Evolutionary conservation across 2,888 invertebrate genomes (phyloP), one percentile per base, ranked within the genome.

Genomic region (Lasioglossum figueresi): DNA sequence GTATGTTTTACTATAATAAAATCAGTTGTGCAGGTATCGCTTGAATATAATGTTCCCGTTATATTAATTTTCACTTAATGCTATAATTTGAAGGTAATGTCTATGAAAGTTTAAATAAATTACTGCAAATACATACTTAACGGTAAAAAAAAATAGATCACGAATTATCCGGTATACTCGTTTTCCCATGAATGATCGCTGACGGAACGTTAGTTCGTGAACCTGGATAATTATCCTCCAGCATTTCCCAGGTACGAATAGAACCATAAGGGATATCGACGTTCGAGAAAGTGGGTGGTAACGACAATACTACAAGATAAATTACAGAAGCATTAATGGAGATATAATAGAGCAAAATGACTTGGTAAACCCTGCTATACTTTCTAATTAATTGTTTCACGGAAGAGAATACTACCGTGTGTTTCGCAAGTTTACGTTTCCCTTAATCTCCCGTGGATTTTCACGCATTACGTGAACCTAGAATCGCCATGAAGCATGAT

Each of bases 331-430:
- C 79, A 73, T 82, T 63, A 71, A 79, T 74, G 70, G 63, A 81
- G 80, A 85, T 75, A 68, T 59, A 80, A 84, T 83, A 76, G 71
- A 40, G 56, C 48, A 40, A 85, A 86, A 79, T 71, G 70, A 79
- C 56, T 80, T 19, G 27, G n/a, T 14, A 27, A 56, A 45, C 40
- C 59, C 23, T 19, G 23, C 16, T n/a, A 0, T 12, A 56, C 70
- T 85, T 82, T 86, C 85, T 73, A 86, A 81, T 86, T 86, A 75
- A 68, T 76, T 45, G 34, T 45, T 40, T 37, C 74, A n/a, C 74
- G 72, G 68, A 72, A 76, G 43, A 72, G 71, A 63, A 56, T 1
- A 40, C 10, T 56, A 27, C 56, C 56, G 56, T 56, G 56, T 23
- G 27, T 45, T 59, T 76, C n/a, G 14, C 4, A 27, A 16, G 40